Conservation (phyloP, 2,888 invertebrate species). For the Caenorhabditis angaria region DNA sequence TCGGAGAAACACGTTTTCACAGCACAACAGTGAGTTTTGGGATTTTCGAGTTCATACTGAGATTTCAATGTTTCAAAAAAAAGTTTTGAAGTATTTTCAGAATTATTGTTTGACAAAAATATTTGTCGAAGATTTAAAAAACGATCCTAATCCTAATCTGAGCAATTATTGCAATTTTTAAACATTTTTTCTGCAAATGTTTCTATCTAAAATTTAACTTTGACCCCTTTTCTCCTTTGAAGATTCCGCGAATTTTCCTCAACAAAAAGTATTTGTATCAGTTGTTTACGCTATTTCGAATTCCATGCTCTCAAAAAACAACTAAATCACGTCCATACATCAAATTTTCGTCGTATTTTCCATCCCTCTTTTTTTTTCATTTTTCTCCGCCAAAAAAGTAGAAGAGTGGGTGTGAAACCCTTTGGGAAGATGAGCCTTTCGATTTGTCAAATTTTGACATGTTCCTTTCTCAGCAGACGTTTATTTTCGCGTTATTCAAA, state of each 20-base stretch:
- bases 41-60: too few species aligned
- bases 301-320: not conserved
- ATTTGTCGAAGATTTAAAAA: too few species aligned
- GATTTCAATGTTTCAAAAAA: too few species aligned
- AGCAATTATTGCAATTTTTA: too few species aligned
- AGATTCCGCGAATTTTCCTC: not conserved
- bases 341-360: not conserved
- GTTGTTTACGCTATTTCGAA: not conserved
- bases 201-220: too few species aligned
- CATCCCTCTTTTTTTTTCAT: not conserved
- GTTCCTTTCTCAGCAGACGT: not conserved
- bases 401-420: not conserved
- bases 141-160: too few species aligned
- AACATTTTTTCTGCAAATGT: too few species aligned
- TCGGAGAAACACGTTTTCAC: conserved; percentile 21
- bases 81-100: too few species aligned
- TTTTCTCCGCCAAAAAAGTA: not conserved
- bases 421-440: not conserved
- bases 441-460: conserved; percentile 1
- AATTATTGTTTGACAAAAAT: too few species aligned
- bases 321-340: conserved; percentile 2
- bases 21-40: conserved; percentile 20
- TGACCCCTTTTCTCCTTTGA: not conserved
- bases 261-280: not conserved
- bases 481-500: too few species aligned